Conservation (phyloP, 2,888 invertebrate genomes). For the Trachelus iudaicus region DNA sequence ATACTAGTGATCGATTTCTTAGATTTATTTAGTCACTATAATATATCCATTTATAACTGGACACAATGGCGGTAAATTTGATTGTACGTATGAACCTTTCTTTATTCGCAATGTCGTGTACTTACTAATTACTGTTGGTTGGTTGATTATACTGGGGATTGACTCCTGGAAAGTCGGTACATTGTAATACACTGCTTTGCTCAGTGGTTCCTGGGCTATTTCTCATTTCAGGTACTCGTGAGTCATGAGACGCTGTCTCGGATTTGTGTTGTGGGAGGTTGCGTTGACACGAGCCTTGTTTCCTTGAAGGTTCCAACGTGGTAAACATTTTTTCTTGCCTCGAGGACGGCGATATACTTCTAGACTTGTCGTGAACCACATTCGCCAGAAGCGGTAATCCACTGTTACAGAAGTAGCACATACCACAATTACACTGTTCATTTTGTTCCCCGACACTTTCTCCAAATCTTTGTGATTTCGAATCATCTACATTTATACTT, state of each 20-base stretch:
- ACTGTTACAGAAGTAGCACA: not conserved
- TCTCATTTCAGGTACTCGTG: not conserved
- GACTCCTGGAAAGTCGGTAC: not conserved
- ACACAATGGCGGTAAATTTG: not conserved
- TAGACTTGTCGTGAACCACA: not conserved
- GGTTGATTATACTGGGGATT: not conserved
- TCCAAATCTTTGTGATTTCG: not conserved
- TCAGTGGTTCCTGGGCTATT: not conserved
- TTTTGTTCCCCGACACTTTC: not conserved
- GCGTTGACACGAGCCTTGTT: not conserved
- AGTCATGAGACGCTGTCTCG: not conserved
- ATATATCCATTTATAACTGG: not conserved
- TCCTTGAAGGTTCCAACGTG: not conserved
- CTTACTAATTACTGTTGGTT: not conserved
- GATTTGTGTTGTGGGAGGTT: not conserved
- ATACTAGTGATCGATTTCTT: not conserved
- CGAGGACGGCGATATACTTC: not conserved
- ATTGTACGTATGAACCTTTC: not conserved
- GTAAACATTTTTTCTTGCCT: not conserved
- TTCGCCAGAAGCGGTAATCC: not conserved
- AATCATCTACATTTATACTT: not conserved
- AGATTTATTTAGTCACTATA: not conserved
- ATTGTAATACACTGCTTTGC: not conserved
- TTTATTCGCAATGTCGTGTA: not conserved
- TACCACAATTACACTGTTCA: not conserved